phyloP scores from a whole-genome alignment of 2,797 vertebrate species.

The Rachycentron canadum region DNA sequence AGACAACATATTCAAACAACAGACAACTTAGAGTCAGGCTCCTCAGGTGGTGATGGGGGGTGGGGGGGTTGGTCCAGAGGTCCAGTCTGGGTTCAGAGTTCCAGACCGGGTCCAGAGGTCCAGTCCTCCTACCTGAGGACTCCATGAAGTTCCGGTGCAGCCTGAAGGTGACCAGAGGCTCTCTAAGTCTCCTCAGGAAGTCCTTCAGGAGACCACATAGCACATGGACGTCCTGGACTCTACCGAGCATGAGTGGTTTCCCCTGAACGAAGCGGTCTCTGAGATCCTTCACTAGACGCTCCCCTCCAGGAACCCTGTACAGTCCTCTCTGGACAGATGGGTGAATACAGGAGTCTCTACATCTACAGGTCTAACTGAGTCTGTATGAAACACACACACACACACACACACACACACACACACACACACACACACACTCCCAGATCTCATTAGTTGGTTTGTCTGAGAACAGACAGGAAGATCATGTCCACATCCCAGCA shows the following conservation, averaged over 20 bases:
- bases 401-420: too few relatives aligned
- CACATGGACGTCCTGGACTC: conserved; percentile 87
- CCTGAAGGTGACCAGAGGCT: conserved; percentile 82
- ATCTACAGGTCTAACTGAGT: too few relatives aligned
- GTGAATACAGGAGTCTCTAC: too few relatives aligned
- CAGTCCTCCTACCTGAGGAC: conserved; percentile 80
- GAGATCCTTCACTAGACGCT: conserved; percentile 88
- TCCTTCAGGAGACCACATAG: conserved; percentile 91
- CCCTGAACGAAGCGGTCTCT: conserved; percentile 81
- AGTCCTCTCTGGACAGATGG: conserved; percentile 86
- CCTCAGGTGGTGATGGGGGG: too few relatives aligned
- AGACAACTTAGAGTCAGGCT: too few relatives aligned
- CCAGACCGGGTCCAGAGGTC: too few relatives aligned
- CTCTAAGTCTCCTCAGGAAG: conserved; percentile 89
- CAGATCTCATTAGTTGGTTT: not conserved
- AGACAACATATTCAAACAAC: not conserved
- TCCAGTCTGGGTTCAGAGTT: too few relatives aligned
- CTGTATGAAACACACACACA: too few relatives aligned
- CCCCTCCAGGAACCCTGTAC: conserved; percentile 88
- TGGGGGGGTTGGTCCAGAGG: too few relatives aligned
- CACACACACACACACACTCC: not conserved
- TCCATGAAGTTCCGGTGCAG: conserved; percentile 86
- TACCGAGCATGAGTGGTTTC: conserved; percentile 74
- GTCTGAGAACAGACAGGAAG: not conserved
- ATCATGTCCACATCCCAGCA: not conserved